These are phyloP conservation scores for Recurvirostra avosetta DNA, from an alignment of 2,113 vertebrate genomes.

Conservation along the genomic window DNA sequence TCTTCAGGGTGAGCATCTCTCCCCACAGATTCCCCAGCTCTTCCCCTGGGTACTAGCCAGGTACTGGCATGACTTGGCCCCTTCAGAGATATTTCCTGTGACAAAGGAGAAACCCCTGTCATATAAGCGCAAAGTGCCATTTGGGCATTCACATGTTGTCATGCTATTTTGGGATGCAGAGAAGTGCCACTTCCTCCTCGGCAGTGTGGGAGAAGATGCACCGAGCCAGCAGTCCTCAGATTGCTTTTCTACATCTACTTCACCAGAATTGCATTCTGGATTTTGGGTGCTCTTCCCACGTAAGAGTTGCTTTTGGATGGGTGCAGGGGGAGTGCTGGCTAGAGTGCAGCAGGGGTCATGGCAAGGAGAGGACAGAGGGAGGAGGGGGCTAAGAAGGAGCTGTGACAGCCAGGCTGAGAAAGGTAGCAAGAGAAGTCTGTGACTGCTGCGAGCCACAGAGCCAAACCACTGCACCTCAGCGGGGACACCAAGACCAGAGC, in stretches of 20 bases:
- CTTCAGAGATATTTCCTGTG: not conserved
- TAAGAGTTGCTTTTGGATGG: not conserved
- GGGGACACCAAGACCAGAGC: not conserved
- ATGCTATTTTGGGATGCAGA: not conserved
- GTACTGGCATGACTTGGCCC: not conserved
- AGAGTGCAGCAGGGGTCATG: not conserved
- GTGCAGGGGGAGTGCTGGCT: not conserved
- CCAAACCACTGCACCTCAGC: not conserved
- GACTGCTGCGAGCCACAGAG: not conserved
- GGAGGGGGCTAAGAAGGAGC: not conserved
- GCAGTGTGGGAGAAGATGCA: not conserved
- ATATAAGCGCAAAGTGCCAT: not conserved
- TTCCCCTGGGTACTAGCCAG: not conserved
- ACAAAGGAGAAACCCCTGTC: not conserved
- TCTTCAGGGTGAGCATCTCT: not conserved
- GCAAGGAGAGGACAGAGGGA: not conserved
- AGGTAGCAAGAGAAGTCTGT: not conserved
- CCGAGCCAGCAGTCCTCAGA: not conserved
- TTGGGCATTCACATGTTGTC: not conserved
- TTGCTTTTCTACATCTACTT: constrained; percentile 6
- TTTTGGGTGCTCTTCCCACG: not conserved
- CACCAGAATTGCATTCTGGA: not conserved
- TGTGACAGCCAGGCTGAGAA: not conserved
- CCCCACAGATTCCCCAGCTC: not conserved
- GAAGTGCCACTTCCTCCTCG: not conserved